These are phyloP conservation scores for Peucedramus taeniatus DNA, from an alignment of 2,113 vertebrate species.

Conservation along the genomic window DNA sequence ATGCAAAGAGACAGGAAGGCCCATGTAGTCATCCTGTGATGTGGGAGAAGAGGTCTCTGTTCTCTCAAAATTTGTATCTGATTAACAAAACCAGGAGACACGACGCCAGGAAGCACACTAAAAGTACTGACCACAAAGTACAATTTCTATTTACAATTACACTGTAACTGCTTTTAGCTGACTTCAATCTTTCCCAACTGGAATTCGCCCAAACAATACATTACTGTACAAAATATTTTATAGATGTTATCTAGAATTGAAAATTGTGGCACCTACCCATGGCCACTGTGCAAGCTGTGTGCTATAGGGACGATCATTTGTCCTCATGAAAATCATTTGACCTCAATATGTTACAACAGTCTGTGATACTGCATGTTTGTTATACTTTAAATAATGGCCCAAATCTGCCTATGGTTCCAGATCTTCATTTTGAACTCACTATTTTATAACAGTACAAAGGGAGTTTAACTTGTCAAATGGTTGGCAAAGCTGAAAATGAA, in stretches of 20 bases:
- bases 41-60: not conserved
- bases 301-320: not conserved
- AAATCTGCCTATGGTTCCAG: constrained; percentile 31
- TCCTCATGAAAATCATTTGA: constrained; percentile 28
- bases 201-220: constrained; percentile 42
- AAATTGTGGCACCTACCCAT: not conserved
- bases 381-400: constrained; percentile 55
- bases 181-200: constrained; percentile 14
- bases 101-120: not conserved
- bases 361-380: constrained; percentile 32
- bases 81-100: not conserved
- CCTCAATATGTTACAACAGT: constrained; percentile 9
- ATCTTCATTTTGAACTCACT: constrained; percentile 59
- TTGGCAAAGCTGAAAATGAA: constrained; percentile 70
- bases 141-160: not conserved
- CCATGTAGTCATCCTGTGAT: not conserved
- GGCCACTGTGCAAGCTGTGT: not conserved
- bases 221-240: not conserved
- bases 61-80: not conserved
- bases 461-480: constrained; percentile 64
- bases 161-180: constrained; percentile 32
- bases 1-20: not conserved
- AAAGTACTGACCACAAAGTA: not conserved
- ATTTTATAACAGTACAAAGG: constrained; percentile 62
- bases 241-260: not conserved